Evolutionary conservation across 1,140 invertebrate genomes (phyloP).

Genomic region (Drosophila takahashii): DNA sequence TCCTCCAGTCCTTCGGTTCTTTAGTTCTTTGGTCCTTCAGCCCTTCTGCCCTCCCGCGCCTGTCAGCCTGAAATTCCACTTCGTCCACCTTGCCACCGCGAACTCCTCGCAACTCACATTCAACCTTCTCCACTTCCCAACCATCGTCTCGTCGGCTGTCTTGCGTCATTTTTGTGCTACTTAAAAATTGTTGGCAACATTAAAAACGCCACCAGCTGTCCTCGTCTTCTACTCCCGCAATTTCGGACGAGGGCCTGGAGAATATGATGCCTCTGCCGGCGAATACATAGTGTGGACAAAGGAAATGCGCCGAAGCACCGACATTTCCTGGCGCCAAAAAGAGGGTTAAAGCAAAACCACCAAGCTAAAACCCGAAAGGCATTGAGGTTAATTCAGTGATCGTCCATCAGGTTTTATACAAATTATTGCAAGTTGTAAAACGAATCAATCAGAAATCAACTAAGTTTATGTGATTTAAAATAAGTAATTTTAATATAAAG

Average conservation of each 20-base stretch:
- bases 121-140: background rate
- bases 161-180: constrained; percentile 73
- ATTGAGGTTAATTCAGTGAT: background rate
- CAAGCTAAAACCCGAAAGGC: background rate
- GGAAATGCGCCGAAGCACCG: background rate
- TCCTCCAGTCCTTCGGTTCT: background rate
- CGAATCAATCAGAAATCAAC: too few relatives aligned
- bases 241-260: constrained; percentile 33
- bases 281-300: constrained; percentile 32
- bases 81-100: background rate
- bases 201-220: constrained; percentile 42
- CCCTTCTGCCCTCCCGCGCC: constrained; percentile 24
- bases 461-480: too few relatives aligned
- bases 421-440: too few relatives aligned
- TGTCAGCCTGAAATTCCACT: constrained; percentile 27
- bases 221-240: constrained; percentile 6
- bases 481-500: too few relatives aligned
- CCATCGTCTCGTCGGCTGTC: constrained; percentile 23
- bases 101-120: background rate
- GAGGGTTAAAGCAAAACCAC: background rate
- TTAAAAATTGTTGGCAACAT: constrained; percentile 80
- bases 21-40: background rate
- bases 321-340: background rate
- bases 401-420: background rate
- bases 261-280: constrained; percentile 35